These are phyloP conservation scores for Cylloceria caligata DNA, from an alignment of 2,888 invertebrate species.

Conservation along the genomic window DNA sequence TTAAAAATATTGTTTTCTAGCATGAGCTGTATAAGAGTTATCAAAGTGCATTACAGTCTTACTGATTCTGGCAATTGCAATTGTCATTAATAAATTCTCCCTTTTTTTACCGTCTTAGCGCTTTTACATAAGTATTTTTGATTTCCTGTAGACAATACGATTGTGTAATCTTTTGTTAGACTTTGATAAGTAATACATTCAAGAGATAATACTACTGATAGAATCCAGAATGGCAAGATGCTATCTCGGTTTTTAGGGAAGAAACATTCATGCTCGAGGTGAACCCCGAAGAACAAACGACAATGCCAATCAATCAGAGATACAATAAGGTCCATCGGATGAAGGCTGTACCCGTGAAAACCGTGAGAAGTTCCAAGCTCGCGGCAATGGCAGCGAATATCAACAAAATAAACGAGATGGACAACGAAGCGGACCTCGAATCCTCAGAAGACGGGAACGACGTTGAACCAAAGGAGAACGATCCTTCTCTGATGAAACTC, in stretches of 20 bases:
- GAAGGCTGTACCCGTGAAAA: constrained; percentile 79
- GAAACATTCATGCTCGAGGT: constrained; percentile 80
- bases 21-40: background rate
- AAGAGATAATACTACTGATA: background rate
- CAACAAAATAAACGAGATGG: constrained; percentile 73
- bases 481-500: constrained; percentile 71
- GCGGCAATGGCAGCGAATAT: constrained; percentile 83
- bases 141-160: background rate
- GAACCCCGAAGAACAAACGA: constrained; percentile 69
- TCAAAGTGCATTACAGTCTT: background rate
- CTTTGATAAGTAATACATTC: constrained; percentile 7
- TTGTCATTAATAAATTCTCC: background rate
- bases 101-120: background rate
- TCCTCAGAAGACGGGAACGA: constrained; percentile 68
- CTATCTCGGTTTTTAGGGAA: constrained; percentile 79
- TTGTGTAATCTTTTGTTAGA: background rate
- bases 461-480: constrained; percentile 53
- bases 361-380: constrained; percentile 81
- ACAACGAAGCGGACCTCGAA: constrained; percentile 70
- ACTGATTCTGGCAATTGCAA: no score
- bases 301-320: constrained; percentile 38
- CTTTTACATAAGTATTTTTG: no score
- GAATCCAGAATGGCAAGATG: constrained; percentile 67
- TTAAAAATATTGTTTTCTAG: background rate
- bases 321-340: constrained; percentile 33